Base-by-base conservation (phyloP, 2,113 vertebrate genomes). In the Andinoacara biseriatus region DNA sequence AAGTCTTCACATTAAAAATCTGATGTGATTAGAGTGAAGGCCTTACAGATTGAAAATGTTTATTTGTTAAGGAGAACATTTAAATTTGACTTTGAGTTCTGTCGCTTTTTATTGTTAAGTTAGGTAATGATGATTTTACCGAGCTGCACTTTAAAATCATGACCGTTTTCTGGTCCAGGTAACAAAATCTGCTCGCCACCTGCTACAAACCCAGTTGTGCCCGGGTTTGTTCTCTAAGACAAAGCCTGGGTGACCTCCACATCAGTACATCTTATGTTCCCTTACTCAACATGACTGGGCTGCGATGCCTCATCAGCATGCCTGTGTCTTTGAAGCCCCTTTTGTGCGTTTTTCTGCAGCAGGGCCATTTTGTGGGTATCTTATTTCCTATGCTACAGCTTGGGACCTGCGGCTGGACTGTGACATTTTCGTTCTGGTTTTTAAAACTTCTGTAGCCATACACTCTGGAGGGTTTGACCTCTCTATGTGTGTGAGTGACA, bases 391-490 rank as follows among this genome's bases (percentile, higher is more conserved):
- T 69, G 89, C 78, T 76, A 65, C 82, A 80, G 89, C 82, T 87
- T 67, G 63, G 14, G 78, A 69, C 81, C 80, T 61, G 67, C 72
- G 80, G 85, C 90, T 77, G 82, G 78, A 78, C 91, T 94, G 87
- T 90, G 89, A 92, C 80, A 69, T 90, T 88, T 89, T 86, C n/a
- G 83, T 94, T 94, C 89, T 88, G 90, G 54, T 83, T 86, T 93
- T 93, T 93, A 88, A 86, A 93, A 93, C 85, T 62, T 90, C 85
- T 90, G 86, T 78, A 81, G 82, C 65, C 54, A 11, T 74, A 74
- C 85, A 74, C 89, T 84, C 74, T 78, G 58, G 87, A 93, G 92
- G 94, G 91, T 87, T 46, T 84, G 89, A 92, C 91, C 94, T 89
- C 84, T 82, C 83, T 88, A 38, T 82, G 80, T 78, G 84, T 79